These are phyloP conservation scores for Harpagifer antarcticus DNA, from an alignment of 2,797 vertebrate genomes.

Conservation along the genomic window DNA sequence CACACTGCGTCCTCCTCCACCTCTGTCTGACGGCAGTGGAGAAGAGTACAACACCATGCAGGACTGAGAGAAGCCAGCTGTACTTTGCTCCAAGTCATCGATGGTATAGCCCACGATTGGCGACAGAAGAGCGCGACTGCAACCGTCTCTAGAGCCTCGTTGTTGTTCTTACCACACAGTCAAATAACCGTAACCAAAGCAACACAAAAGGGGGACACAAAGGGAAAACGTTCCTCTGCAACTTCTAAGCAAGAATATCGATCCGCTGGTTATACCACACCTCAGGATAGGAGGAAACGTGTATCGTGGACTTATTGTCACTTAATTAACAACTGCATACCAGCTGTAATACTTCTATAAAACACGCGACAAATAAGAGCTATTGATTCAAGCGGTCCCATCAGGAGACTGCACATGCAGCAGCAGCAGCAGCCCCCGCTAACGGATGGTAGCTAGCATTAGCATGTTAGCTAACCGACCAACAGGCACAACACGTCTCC, in stretches of 20 bases:
- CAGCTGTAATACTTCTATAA: neutral
- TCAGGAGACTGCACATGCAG: constrained; percentile 46
- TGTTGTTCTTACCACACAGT: neutral
- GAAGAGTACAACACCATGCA: constrained; percentile 7
- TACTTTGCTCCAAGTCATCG: constrained; percentile 47
- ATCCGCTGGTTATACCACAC: neutral
- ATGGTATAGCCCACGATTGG: neutral
- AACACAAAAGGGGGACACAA: constrained; percentile 47
- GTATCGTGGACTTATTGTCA: neutral
- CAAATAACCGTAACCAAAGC: constrained; percentile 2
- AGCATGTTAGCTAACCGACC: constrained; percentile 63
- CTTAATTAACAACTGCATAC: neutral
- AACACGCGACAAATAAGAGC: neutral
- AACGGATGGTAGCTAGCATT: constrained; percentile 58
- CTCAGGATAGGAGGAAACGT: accelerated
- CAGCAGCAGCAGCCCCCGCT: constrained; percentile 42
- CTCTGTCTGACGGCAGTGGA: constrained; percentile 16
- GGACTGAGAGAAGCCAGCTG: constrained; percentile 14
- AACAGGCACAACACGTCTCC: constrained; percentile 43
- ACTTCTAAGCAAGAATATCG: constrained; percentile 17
- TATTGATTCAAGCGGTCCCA: constrained; percentile 28
- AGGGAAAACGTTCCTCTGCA: constrained; percentile 36
- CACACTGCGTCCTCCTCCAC: constrained; percentile 59
- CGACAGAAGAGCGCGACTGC: neutral
- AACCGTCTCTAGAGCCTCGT: neutral